Conservation (phyloP, 2,113 vertebrate genomes). For the Melierax canorus region DNA sequence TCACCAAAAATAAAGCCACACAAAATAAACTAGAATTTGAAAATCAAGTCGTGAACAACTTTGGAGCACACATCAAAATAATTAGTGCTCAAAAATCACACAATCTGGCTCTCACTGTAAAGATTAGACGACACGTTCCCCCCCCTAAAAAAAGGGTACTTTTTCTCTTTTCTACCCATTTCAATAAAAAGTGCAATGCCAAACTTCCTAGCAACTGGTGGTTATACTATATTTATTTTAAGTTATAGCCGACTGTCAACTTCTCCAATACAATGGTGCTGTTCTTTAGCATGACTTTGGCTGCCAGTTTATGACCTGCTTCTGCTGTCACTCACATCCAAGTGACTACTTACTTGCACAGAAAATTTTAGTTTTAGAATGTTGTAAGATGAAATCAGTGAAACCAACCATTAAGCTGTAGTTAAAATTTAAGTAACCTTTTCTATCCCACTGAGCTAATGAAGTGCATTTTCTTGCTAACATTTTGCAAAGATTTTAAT, state of each 20-base stretch:
- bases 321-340: not conserved
- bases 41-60: not conserved
- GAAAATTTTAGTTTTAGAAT: not conserved
- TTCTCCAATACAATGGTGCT: not conserved
- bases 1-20: not conserved
- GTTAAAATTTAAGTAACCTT: slow-evolving; percentile 61
- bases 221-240: not conserved
- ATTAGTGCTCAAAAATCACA: not conserved
- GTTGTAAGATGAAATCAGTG: slow-evolving; percentile 2
- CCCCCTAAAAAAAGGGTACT: no score
- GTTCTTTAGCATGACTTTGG: not conserved
- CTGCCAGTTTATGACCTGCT: not conserved
- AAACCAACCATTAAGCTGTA: slow-evolving; percentile 47
- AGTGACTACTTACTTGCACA: not conserved
- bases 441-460: slow-evolving; percentile 50
- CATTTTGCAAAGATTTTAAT: slow-evolving; percentile 52
- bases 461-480: slow-evolving; percentile 67
- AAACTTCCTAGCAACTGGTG: not conserved
- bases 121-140: not conserved
- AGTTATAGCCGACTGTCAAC: not conserved
- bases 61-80: not conserved
- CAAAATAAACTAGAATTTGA: not conserved
- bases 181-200: not conserved
- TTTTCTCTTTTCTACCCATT: not conserved
- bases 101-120: not conserved